Percentiles rank a stretch among this genome's conserved stretches.
Evolutionary conservation across 35 echinoderm and acorn worm species (phyloP).

Genomic region (Ophiothrix spiculata): DNA sequence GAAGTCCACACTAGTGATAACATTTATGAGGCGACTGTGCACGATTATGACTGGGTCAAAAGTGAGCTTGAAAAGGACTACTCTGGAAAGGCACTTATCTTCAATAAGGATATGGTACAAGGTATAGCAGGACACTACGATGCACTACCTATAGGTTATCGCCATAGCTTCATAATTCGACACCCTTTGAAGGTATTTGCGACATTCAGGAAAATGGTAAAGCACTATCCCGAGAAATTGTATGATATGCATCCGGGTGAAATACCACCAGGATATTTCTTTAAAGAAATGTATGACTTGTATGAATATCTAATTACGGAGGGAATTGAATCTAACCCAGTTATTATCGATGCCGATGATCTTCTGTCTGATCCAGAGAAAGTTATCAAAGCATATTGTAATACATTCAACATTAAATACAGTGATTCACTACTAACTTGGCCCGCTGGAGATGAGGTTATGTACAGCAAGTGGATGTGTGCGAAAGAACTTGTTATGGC

Average conservation of each 20-base stretch:
- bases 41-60: conserved; percentile 40
- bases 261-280: no score
- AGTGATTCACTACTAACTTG: neutral
- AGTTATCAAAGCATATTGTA: neutral
- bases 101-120: conserved; percentile 63
- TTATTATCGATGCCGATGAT: conserved; percentile 28
- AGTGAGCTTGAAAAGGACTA: conserved; percentile 52
- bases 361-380: neutral
- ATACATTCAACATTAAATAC: neutral
- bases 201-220: conserved; percentile 5
- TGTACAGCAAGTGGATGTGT: neutral
- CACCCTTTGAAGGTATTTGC: conserved; percentile 45
- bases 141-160: conserved; percentile 40
- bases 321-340: neutral
- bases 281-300: conserved; percentile 11
- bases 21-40: no score
- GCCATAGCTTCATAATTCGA: conserved; percentile 60
- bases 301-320: neutral
- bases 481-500: no score
- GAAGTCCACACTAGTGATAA: no score
- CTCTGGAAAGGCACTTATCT: conserved; percentile 35
- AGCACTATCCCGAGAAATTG: neutral
- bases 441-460: neutral
- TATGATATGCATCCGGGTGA: conserved; percentile 1
- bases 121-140: conserved; percentile 46